Conservation (phyloP, 1,140 invertebrate genomes). For the Protaetia brevitarsis region DNA sequence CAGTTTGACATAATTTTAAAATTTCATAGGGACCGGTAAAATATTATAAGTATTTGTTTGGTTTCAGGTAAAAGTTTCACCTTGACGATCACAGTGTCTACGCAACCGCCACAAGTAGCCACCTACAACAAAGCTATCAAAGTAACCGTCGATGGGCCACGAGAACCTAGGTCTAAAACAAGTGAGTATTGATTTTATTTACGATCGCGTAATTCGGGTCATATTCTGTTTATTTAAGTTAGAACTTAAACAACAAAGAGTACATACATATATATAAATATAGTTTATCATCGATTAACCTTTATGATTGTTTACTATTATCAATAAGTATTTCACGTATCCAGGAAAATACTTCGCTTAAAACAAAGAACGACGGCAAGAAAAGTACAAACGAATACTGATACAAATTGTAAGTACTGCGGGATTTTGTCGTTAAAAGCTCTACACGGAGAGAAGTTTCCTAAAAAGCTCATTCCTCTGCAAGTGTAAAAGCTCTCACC, state of each 20-base stretch:
- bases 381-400: slow-evolving; percentile 4
- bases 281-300: not conserved
- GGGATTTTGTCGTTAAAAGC: slow-evolving; percentile 19
- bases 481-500: slow-evolving; percentile 47
- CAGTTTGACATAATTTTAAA: too few relatives aligned
- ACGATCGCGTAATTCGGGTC: not conserved
- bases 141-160: slow-evolving; percentile 96
- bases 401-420: slow-evolving; percentile 11
- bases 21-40: too few relatives aligned
- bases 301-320: not conserved
- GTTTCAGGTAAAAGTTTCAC: slow-evolving; percentile 95
- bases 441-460: slow-evolving; percentile 23
- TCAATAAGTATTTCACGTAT: not conserved
- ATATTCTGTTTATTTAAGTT: not conserved
- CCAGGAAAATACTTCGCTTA: not conserved
- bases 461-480: slow-evolving; percentile 25
- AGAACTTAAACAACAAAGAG: not conserved
- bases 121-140: slow-evolving; percentile 98
- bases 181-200: slow-evolving; percentile 69
- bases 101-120: slow-evolving; percentile 90
- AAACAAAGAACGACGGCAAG: not conserved
- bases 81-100: slow-evolving; percentile 91
- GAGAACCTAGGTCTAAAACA: slow-evolving; percentile 95
- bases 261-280: too few relatives aligned
- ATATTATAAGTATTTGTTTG: slow-evolving; percentile 33